These are phyloP conservation scores for Sussaba pulchella DNA, from an alignment of 2,888 invertebrate genomes.

Conservation along the genomic window DNA sequence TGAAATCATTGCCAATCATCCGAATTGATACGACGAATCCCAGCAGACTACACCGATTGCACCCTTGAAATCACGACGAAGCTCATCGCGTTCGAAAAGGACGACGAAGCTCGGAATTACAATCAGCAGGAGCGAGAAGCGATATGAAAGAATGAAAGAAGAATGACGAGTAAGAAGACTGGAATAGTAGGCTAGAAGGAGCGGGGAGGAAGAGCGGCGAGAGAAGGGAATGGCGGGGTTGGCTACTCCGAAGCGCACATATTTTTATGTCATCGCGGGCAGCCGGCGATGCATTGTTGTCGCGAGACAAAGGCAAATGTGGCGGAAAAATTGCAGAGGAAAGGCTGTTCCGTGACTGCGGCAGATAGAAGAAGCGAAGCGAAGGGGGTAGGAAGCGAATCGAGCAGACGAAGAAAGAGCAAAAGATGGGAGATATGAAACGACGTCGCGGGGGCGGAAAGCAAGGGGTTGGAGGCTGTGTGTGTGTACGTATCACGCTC, in stretches of 20 bases:
- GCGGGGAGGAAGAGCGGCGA: neutral
- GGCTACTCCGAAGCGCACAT: slow-evolving; percentile 74
- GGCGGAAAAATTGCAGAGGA: slow-evolving; percentile 82
- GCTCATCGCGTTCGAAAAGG: neutral
- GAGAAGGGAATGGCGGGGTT: slow-evolving; percentile 39
- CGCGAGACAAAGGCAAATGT: slow-evolving; percentile 84
- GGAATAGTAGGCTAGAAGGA: slow-evolving; percentile 52
- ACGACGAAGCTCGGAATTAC: slow-evolving; percentile 6
- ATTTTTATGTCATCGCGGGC: slow-evolving; percentile 83
- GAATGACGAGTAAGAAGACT: too few species aligned
- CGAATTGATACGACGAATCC: neutral
- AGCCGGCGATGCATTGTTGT: slow-evolving; percentile 84
- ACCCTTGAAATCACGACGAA: neutral
- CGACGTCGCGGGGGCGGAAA: neutral
- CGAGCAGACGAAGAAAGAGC: slow-evolving; percentile 25
- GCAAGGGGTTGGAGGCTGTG: neutral
- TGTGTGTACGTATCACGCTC: slow-evolving; percentile 1
- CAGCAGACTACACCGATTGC: neutral
- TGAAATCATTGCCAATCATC: too few species aligned
- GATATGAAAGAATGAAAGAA: slow-evolving; percentile 19
- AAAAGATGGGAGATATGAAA: slow-evolving; percentile 18
- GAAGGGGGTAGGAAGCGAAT: slow-evolving; percentile 5
- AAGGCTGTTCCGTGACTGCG: slow-evolving; percentile 71
- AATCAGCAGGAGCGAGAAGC: slow-evolving; percentile 4
- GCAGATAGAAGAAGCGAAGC: slow-evolving; percentile 66